These are phyloP conservation scores for Drosophila picticornis DNA, from an alignment of 2,888 invertebrate species.

Conservation along the genomic window DNA sequence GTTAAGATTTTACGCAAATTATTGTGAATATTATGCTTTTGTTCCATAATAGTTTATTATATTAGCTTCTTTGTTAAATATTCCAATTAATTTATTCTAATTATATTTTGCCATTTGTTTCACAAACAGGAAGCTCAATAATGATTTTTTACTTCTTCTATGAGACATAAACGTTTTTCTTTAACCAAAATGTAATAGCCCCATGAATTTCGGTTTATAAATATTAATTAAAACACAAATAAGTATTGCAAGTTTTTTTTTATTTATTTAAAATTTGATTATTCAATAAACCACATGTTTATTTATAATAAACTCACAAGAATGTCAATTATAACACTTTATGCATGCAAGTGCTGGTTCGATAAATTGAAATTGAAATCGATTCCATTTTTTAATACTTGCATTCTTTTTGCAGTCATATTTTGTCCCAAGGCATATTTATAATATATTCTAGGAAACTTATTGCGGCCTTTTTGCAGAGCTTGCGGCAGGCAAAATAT, in stretches of 20 bases:
- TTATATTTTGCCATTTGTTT: background rate
- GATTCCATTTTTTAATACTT: constrained; percentile 15
- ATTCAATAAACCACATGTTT: background rate
- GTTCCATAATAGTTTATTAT: background rate
- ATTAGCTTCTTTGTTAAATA: background rate
- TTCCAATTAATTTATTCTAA: background rate
- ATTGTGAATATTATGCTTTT: background rate
- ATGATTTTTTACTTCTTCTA: background rate
- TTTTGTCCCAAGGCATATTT: constrained; percentile 30
- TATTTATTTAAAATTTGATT: background rate
- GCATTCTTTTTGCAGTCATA: constrained; percentile 6
- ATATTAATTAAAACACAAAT: background rate
- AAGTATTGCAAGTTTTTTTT: background rate
- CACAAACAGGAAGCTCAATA: background rate
- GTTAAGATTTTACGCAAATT: background rate
- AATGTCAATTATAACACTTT: background rate
- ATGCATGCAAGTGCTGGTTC: background rate
- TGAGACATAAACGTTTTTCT: background rate
- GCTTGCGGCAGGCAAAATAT: constrained; percentile 26
- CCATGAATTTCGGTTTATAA: background rate
- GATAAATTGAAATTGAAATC: constrained; percentile 3
- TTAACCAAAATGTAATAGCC: background rate
- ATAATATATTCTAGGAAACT: constrained; percentile 35
- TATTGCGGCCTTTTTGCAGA: constrained; percentile 23
- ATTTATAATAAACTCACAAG: background rate